Evolutionary conservation across 2,888 invertebrate species (phyloP), one percentile per base, ranked within the genome.

Genomic region (Papilio demoleus): DNA sequence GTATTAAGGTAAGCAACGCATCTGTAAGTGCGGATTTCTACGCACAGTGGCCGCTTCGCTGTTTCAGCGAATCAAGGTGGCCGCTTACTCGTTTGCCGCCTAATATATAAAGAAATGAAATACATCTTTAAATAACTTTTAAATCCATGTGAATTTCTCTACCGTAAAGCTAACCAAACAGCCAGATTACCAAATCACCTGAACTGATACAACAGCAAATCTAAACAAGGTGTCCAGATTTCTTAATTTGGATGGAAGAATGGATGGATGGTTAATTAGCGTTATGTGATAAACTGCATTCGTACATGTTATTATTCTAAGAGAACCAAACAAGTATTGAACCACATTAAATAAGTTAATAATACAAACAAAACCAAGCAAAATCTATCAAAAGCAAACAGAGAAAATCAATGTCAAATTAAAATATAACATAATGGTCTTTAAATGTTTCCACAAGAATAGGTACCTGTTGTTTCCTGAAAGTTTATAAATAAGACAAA

Each of bases 301-400:
- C 53, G 17, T 31, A 56, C 31, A 56, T 56, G 27, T 56, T 56
- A 65, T 65, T 65, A 65, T 53, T 56, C 40, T 70, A 56, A 68
- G 70, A 82, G 82, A 84, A 88, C 83, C 84, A 86, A 88, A 74
- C 86, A 84, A 83, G 84, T 83, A 87, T 83, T 74, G 74, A 81
- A 83, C 81, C 80, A 82, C 77, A 78, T 77, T 77, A 86, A 69
- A 86, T 88, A 89, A 87, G 85, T 88, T 88, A 88, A 80, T 82
- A 82, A 83, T 84, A 86, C 82, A 86, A 87, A 85, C 82, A 85
- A 86, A 82, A 79, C 79, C 82, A 88, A 88, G 85, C 88, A 73
- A 83, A 86, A 83, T 81, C 80, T 53, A 62, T 36, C 45, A 36
- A 69, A 65, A 70, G 65, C 69, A 65, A 65, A 84, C 84, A 82